Conservation (phyloP, 2,113 vertebrate species). For the Percina caprodes region DNA sequence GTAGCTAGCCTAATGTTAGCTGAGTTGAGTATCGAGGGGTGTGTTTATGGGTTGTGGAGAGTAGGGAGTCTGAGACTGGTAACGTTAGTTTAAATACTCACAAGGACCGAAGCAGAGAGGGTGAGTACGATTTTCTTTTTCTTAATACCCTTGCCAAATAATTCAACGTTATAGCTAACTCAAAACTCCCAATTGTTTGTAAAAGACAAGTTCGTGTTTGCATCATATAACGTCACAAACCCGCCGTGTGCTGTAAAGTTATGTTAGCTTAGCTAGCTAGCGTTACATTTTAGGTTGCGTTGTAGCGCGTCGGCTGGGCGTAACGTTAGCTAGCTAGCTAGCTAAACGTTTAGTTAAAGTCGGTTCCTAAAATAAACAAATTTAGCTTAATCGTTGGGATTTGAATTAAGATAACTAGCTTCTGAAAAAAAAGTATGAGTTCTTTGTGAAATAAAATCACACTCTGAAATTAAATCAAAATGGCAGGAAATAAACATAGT, state of each 20-base stretch:
- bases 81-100: slow-evolving; percentile 26
- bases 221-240: too few relatives aligned
- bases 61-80: not conserved
- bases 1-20: not conserved
- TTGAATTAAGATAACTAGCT: not conserved
- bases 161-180: not conserved
- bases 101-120: not conserved
- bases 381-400: too few relatives aligned
- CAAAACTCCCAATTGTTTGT: rapidly evolving
- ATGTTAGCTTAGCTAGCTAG: not conserved
- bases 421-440: too few relatives aligned
- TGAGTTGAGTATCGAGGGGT: not conserved
- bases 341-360: rapidly evolving
- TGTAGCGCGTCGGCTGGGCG: not conserved
- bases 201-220: rapidly evolving
- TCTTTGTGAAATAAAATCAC: too few relatives aligned
- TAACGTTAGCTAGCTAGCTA: too few relatives aligned
- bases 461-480: too few relatives aligned
- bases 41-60: not conserved
- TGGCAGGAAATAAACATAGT: too few relatives aligned
- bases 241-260: too few relatives aligned
- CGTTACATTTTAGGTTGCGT: not conserved
- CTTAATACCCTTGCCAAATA: too few relatives aligned
- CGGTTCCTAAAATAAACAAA: not conserved
- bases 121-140: slow-evolving; percentile 29